Base-by-base conservation (phyloP, 2,888 invertebrate genomes). In the Polydrusus cervinus region DNA sequence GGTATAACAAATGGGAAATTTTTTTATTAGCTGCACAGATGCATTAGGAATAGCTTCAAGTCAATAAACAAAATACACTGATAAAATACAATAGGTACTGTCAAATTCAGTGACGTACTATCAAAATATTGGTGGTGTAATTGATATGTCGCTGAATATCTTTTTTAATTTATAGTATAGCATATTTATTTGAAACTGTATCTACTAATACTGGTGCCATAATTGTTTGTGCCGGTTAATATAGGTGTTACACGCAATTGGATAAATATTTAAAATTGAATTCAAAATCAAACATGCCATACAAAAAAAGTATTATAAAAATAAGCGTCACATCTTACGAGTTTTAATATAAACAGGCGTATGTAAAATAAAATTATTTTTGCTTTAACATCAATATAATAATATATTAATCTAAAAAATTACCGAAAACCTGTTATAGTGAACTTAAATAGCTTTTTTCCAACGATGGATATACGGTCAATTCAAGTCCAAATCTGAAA, bases 361-460 rank as follows among this genome's bases (percentile, higher is more conserved):
- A 5, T 53, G 53, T 57, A 40, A 18, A 25, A 25, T 25, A 25
- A 25, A 25, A 25, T 25, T 25, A 25, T 25, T 55, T 9, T 16
- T 20, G 55, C 40, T 65, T 62, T 20, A 65, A 49, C 66, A 67
- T 30, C 25, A 57, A 57, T 14, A 68, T 18, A 55, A 57, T 34
- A 57, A 18, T 3, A 47, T 34, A 45, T 14, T 45, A 60, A 47
- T 30, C n/a, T 60, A 16, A 18, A 18, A 49, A 11, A 11, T 16
- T 20, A 25, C n/a, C 11, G 14, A 1, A 30, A 49, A 64, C 43
- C 7, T 43, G 20, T 70, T 71, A 80, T 38, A 74, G 16, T 55
- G 89, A 88, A 81, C 90, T 91, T 82, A 92, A 89, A 83, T 90
- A 91, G 76, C 91, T 91, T 62, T 90, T 90, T 85, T 93, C 92